Percentiles rank a stretch among this genome's conserved stretches.
Evolutionary conservation across 1,140 invertebrate genomes (phyloP).

Genomic region (Aphaenogaster ashmeadi): DNA sequence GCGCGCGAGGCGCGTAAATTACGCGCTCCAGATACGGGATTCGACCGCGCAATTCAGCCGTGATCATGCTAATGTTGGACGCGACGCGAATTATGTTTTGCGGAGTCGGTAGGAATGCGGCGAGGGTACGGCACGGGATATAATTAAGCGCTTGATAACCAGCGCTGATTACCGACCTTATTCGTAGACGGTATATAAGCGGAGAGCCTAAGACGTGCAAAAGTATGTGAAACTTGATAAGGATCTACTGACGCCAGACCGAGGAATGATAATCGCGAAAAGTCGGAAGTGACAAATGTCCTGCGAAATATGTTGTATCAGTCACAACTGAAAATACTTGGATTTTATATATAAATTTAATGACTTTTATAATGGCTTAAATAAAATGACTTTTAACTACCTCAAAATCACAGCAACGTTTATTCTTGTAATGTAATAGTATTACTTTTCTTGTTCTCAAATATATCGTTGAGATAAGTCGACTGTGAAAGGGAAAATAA

Average conservation of each 20-base stretch:
- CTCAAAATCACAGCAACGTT: background rate
- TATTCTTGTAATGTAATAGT: background rate
- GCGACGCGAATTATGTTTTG: constrained; percentile 40
- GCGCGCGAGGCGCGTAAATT: constrained; percentile 19
- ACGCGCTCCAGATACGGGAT: constrained; percentile 31
- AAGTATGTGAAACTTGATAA: constrained; percentile 5
- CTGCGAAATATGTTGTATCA: background rate
- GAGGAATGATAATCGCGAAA: background rate
- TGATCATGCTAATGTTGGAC: constrained; percentile 32
- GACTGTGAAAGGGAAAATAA: background rate
- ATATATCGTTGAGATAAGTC: background rate
- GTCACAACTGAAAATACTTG: background rate
- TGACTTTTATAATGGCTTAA: too few relatives aligned
- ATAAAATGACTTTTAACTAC: background rate
- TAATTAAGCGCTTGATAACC: constrained; percentile 27
- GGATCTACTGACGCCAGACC: background rate
- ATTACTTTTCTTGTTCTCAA: background rate
- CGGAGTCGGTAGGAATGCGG: constrained; percentile 9
- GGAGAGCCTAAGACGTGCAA: background rate
- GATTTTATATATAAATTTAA: background rate
- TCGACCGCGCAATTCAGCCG: constrained; percentile 17
- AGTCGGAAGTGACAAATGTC: background rate
- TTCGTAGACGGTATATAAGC: background rate
- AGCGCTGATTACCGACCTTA: background rate
- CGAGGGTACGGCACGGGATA: background rate